phyloP scores from a whole-genome alignment of 2,797 vertebrate species.

The Anas bahamensis region DNA sequence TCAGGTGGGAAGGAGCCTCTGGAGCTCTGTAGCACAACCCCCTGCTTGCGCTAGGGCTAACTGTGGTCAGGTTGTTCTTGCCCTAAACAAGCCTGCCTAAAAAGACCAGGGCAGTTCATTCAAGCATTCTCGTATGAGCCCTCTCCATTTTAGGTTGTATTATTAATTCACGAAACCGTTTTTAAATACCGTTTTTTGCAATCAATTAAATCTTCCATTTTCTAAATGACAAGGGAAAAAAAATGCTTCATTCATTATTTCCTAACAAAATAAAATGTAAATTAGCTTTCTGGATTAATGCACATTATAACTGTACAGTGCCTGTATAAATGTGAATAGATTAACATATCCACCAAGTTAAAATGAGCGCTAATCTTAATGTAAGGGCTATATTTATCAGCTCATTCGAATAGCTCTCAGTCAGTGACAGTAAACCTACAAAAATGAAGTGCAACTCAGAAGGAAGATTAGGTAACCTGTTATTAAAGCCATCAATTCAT shows the following conservation, averaged over 20 bases:
- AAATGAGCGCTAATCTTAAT: conserved; percentile 13
- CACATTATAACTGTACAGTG: not conserved
- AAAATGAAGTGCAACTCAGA: not conserved
- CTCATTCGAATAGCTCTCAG: not conserved
- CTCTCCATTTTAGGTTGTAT: not conserved
- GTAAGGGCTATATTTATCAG: conserved; percentile 31
- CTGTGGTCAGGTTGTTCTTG: not conserved
- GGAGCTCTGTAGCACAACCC: not conserved
- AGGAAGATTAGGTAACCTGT: not conserved
- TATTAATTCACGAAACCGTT: conserved; percentile 19
- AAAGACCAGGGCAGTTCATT: not conserved
- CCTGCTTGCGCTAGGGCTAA: not conserved
- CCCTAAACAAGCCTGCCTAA: not conserved
- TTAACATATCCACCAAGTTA: conserved; percentile 16
- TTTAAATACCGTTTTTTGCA: conserved; percentile 41
- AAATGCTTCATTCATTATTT: conserved; percentile 44
- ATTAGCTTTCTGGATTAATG: conserved; percentile 42
- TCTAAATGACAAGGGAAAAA: conserved; percentile 1
- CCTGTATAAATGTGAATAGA: conserved; percentile 36
- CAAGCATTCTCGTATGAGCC: not conserved
- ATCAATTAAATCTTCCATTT: conserved; percentile 36
- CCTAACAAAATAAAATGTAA: conserved; percentile 56
- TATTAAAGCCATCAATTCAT: not conserved
- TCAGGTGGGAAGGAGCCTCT: not conserved
- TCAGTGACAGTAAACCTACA: not conserved